Conservation (phyloP, 2,888 invertebrate genomes). For the Cremastinae sp. region DNA sequence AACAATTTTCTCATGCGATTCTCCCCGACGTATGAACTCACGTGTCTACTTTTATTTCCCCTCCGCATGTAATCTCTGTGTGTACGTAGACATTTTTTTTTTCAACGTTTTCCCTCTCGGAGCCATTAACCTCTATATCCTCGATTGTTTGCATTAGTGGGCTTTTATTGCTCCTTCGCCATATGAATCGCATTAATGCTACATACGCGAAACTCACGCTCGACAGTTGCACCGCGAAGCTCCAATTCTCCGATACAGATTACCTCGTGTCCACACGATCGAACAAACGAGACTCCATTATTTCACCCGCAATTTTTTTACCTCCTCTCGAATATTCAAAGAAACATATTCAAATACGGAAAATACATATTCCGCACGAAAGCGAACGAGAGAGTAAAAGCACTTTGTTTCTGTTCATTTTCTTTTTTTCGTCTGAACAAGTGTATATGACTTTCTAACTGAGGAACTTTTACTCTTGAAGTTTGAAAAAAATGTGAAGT, state of each 20-base stretch:
- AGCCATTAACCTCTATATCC: slow-evolving; percentile 65
- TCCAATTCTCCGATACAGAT: slow-evolving; percentile 10
- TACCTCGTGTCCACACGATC: slow-evolving; percentile 26
- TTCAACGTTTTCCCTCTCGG: slow-evolving; percentile 56
- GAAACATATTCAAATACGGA: too few relatives aligned
- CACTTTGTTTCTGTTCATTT: too few relatives aligned
- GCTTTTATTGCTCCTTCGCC: slow-evolving; percentile 57
- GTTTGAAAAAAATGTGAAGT: too few relatives aligned
- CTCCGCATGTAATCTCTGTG: too few relatives aligned
- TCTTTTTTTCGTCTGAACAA: too few relatives aligned
- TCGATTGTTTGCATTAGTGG: slow-evolving; percentile 63
- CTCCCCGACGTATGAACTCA: slow-evolving; percentile 11
- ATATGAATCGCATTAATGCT: slow-evolving; percentile 14
- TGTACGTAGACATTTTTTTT: too few relatives aligned
- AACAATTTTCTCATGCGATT: slow-evolving; percentile 28
- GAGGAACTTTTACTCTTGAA: too few relatives aligned
- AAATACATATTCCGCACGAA: too few relatives aligned
- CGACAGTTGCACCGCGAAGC: slow-evolving; percentile 2
- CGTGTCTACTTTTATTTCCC: slow-evolving; percentile 33
- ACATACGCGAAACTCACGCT: not conserved
- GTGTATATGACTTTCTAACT: too few relatives aligned
- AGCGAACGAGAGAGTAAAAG: too few relatives aligned
- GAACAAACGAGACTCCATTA: slow-evolving; percentile 37
- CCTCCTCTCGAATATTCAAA: too few relatives aligned
- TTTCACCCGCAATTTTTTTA: slow-evolving; percentile 24